phyloP scores from a whole-genome alignment of 2,888 invertebrate species.

The Drosophila paramelanica region DNA sequence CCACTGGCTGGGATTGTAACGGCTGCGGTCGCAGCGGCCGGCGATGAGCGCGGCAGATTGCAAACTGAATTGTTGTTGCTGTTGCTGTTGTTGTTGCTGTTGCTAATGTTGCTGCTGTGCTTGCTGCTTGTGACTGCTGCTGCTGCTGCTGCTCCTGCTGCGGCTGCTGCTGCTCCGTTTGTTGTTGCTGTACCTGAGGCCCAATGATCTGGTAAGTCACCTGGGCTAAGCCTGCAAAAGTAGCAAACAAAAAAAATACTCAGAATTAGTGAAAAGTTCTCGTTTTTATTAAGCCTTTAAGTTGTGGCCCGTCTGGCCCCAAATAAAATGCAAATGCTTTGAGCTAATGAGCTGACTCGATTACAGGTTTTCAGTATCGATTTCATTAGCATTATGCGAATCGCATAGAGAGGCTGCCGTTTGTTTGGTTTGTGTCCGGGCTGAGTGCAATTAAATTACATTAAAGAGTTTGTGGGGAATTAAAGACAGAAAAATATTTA shows the following conservation, averaged over 20 bases:
- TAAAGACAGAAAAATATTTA: no score
- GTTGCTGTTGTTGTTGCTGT: constrained; percentile 42
- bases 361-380: constrained; percentile 34
- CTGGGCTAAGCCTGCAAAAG: constrained; percentile 93
- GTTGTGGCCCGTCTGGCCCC: constrained; percentile 1
- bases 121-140: constrained; percentile 27
- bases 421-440: not conserved
- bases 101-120: constrained; percentile 19
- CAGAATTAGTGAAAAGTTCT: constrained; percentile 23
- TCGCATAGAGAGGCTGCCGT: constrained; percentile 3
- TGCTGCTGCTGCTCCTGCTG: constrained; percentile 44
- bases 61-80: constrained; percentile 68
- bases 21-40: constrained; percentile 84
- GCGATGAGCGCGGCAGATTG: constrained; percentile 86
- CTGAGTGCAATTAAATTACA: not conserved
- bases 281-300: constrained; percentile 1
- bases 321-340: constrained; percentile 21
- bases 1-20: constrained; percentile 80
- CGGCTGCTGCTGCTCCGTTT: constrained; percentile 49
- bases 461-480: not conserved
- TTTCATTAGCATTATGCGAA: constrained; percentile 48
- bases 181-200: constrained; percentile 77
- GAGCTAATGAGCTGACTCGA: constrained; percentile 53
- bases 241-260: not conserved
- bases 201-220: constrained; percentile 90